Conservation (phyloP, 2,797 vertebrate species). For the Gila robusta region DNA sequence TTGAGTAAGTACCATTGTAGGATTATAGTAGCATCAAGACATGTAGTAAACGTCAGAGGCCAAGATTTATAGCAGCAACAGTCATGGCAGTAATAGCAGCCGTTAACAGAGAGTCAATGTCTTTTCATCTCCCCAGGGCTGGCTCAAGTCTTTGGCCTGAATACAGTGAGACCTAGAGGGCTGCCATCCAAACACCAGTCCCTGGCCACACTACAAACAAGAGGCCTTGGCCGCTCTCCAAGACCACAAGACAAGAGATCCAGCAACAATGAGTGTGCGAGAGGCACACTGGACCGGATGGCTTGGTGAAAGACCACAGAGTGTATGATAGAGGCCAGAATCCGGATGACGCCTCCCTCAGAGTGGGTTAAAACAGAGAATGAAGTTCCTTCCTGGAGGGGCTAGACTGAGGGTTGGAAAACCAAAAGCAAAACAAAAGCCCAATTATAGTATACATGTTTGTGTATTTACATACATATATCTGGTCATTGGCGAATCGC, state of each 20-base stretch:
- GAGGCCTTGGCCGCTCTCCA: conserved; percentile 36
- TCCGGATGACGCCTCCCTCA: conserved; percentile 35
- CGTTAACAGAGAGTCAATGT: conserved; percentile 26
- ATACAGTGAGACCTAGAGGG: conserved; percentile 50
- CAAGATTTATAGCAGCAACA: conserved; percentile 1
- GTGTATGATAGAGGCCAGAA: conserved; percentile 31
- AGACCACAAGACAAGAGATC: conserved; percentile 41
- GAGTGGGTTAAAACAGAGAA: conserved; percentile 24
- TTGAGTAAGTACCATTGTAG: neutral
- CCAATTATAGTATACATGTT: conserved; percentile 11
- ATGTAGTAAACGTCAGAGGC: neutral
- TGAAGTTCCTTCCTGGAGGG: conserved; percentile 10
- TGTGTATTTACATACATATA: conserved; percentile 85
- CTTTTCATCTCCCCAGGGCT: conserved; percentile 46
- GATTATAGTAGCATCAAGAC: neutral
- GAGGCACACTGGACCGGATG: conserved; percentile 50
- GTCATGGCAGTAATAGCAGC: conserved; percentile 18
- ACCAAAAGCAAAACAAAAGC: no score
- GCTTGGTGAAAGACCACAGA: conserved; percentile 53
- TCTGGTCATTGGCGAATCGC: conserved; percentile 93
- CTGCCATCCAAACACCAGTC: conserved; percentile 58
- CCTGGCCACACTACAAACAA: conserved; percentile 58
- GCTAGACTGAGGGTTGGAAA: neutral
- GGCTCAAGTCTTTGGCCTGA: conserved; percentile 53
- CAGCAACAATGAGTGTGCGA: conserved; percentile 28